phyloP scores from a whole-genome alignment of 1,140 invertebrate species.

The Vanessa tameamea region DNA sequence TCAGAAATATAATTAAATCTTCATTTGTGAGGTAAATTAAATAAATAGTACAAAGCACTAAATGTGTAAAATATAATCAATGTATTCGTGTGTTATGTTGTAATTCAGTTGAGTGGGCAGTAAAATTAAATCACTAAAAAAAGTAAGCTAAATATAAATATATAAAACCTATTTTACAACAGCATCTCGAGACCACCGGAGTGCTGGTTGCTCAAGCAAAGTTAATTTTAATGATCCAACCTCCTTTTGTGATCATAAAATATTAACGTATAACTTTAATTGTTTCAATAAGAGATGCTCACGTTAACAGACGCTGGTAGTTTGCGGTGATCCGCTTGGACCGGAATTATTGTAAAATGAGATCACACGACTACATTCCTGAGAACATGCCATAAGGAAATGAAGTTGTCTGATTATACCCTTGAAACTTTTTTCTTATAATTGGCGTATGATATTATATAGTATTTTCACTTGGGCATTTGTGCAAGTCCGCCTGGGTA shows the following conservation, averaged over 20 bases:
- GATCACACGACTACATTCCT: background rate
- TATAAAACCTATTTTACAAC: background rate
- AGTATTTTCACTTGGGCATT: no score
- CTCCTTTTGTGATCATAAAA: slow-evolving; percentile 6
- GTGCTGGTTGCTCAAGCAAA: background rate
- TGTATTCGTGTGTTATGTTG: no score
- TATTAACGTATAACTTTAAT: slow-evolving; percentile 14
- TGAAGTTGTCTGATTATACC: no score
- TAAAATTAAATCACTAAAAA: background rate
- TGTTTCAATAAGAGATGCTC: slow-evolving; percentile 14
- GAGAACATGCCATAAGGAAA: background rate
- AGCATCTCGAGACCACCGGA: background rate
- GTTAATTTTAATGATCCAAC: slow-evolving; percentile 15
- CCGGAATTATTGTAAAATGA: background rate
- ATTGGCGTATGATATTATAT: no score
- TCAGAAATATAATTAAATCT: no score
- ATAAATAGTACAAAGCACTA: no score
- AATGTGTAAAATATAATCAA: no score
- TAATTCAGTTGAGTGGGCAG: background rate
- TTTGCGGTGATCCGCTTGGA: slow-evolving; percentile 1
- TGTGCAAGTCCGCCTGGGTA: no score
- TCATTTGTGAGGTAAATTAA: no score
- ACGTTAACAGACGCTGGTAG: background rate
- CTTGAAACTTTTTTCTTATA: no score
- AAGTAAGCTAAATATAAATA: background rate